Percentiles rank a stretch among this genome's conserved stretches.
Evolutionary conservation across 2,113 vertebrate genomes (phyloP).

Genomic region (Mobula birostris): DNA sequence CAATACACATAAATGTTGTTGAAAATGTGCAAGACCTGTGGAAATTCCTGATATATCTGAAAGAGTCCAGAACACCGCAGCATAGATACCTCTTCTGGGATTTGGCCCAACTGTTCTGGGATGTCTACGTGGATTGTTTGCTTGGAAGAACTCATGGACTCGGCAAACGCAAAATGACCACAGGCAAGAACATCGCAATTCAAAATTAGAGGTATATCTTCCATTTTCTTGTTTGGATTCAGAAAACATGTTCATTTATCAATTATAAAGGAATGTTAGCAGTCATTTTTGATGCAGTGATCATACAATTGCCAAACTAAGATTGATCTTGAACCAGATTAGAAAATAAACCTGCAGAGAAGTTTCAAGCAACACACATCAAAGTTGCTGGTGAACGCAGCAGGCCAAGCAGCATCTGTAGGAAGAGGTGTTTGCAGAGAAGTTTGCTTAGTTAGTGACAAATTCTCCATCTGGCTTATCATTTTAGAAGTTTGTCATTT

Average conservation of each 20-base stretch:
- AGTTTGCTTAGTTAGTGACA: not conserved
- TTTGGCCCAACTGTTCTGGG: constrained; percentile 14
- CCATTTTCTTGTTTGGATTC: not conserved
- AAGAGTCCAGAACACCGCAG: not conserved
- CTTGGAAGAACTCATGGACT: constrained; percentile 4
- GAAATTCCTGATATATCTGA: constrained; percentile 13
- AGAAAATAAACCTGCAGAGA: not conserved
- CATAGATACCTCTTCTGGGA: constrained; percentile 24
- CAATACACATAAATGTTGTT: not conserved
- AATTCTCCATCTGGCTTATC: not conserved
- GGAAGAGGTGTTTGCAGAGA: too few species aligned
- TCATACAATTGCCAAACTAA: not conserved
- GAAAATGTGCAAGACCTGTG: not conserved
- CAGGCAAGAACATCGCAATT: not conserved
- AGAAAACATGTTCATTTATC: not conserved
- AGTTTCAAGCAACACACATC: too few species aligned
- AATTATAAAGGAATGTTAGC: not conserved
- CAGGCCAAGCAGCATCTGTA: too few species aligned
- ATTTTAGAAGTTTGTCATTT: too few species aligned
- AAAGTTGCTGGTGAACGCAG: too few species aligned
- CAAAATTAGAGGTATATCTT: not conserved
- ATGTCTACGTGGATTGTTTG: constrained; percentile 20
- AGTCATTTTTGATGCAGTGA: not conserved
- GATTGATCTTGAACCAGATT: not conserved
- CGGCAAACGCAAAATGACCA: not conserved